These are phyloP conservation scores for Ophion obscuratus DNA, from an alignment of 2,888 invertebrate species.

Conservation along the genomic window DNA sequence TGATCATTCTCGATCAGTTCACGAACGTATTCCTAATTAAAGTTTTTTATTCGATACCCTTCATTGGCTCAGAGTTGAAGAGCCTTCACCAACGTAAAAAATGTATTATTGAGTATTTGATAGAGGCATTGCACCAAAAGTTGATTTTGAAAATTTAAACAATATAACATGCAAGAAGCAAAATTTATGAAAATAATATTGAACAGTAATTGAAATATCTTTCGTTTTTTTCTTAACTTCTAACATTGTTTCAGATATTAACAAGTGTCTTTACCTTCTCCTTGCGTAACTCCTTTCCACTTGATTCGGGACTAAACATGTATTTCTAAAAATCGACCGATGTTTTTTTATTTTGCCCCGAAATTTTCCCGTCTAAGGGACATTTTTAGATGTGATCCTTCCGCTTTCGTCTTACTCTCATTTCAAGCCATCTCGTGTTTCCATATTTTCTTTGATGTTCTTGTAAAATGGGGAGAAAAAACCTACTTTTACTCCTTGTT, in stretches of 20 bases:
- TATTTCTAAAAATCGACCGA: not conserved
- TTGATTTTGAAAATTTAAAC: not conserved
- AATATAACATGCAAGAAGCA: not conserved
- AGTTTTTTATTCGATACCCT: conserved; percentile 20
- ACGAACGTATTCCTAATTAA: conserved; percentile 16
- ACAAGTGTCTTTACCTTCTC: too few species aligned
- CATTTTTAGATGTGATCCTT: not conserved
- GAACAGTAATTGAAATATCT: too few species aligned
- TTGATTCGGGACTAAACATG: not conserved
- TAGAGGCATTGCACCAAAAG: not conserved
- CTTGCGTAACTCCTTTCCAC: too few species aligned
- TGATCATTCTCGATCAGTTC: conserved; percentile 41
- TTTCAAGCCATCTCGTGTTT: not conserved
- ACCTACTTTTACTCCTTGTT: not conserved
- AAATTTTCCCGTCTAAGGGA: conserved; percentile 27
- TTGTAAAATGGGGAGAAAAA: not conserved
- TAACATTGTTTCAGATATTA: too few species aligned
- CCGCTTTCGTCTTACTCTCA: not conserved
- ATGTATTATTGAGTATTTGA: not conserved
- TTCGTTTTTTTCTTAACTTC: too few species aligned
- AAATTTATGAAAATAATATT: too few species aligned
- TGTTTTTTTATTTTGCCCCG: not conserved
- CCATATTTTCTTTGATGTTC: not conserved
- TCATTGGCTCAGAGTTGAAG: not conserved
- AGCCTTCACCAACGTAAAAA: not conserved